These are phyloP conservation scores for Fratercula arctica DNA, from an alignment of 2,797 vertebrate species.

Conservation along the genomic window DNA sequence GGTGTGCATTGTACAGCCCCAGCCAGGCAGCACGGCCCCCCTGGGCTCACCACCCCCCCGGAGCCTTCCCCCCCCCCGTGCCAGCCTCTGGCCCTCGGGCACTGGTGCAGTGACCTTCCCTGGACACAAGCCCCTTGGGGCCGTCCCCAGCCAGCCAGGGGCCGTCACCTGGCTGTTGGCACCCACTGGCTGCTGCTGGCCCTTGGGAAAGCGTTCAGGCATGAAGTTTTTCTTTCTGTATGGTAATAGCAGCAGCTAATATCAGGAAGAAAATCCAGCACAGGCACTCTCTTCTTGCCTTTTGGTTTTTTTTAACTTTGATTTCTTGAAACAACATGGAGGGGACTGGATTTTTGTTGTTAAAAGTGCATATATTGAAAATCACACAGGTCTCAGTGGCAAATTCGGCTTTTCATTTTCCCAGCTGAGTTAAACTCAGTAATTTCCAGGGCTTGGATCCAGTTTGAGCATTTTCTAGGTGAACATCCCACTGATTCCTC, in stretches of 20 bases:
- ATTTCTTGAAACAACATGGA: neutral
- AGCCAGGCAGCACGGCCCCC: neutral
- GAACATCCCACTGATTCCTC: neutral
- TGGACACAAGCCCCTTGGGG: accelerated
- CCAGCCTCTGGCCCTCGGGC: neutral
- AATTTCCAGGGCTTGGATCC: neutral
- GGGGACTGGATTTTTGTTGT: neutral
- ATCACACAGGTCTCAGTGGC: neutral
- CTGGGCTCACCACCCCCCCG: neutral
- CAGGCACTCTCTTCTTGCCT: neutral
- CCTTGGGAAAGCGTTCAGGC: neutral
- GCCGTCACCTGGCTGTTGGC: neutral
- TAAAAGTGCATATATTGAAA: neutral
- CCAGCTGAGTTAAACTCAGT: neutral
- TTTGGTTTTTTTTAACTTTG: neutral
- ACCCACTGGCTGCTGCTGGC: neutral
- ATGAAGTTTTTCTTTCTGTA: neutral
- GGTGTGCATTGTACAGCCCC: neutral
- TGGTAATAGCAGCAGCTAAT: neutral
- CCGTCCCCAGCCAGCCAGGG: too few species aligned
- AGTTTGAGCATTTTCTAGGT: neutral
- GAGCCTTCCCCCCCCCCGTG: accelerated
- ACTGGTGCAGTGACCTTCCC: neutral
- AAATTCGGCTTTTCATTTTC: neutral
- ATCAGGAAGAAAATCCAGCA: neutral